These are phyloP conservation scores for Acomys russatus DNA, from an alignment of 2,797 vertebrate species.

Conservation along the genomic window DNA sequence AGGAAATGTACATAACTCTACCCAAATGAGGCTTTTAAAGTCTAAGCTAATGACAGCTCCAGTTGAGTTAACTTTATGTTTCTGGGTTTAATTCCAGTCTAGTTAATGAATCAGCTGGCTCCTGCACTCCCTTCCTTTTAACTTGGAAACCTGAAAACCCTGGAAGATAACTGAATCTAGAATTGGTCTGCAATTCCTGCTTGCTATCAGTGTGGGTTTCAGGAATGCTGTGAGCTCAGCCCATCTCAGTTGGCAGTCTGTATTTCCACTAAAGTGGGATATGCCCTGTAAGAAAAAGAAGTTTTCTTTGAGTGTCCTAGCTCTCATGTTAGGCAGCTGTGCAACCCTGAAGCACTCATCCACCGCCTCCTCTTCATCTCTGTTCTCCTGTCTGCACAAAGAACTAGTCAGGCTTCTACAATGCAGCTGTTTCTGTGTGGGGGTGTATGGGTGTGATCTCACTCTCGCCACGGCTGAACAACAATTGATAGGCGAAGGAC, in stretches of 20 bases:
- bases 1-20: conserved; percentile 31
- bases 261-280: neutral
- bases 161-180: conserved; percentile 71
- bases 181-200: neutral
- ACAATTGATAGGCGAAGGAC: neutral
- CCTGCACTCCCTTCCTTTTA: conserved; percentile 35
- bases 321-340: neutral
- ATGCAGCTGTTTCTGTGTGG: conserved; percentile 8
- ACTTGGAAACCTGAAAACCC: conserved; percentile 22
- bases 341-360: neutral
- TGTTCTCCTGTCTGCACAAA: conserved; percentile 42
- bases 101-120: conserved; percentile 78
- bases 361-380: neutral
- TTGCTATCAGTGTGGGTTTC: neutral
- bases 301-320: neutral
- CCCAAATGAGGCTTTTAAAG: conserved; percentile 42
- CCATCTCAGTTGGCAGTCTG: neutral
- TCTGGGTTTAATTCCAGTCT: conserved; percentile 69
- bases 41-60: conserved; percentile 55
- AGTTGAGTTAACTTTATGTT: conserved; percentile 79
- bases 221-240: neutral
- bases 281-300: neutral
- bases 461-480: neutral
- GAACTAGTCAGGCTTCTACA: neutral
- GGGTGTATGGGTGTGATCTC: neutral